phyloP scores from a whole-genome alignment of 2,888 invertebrate genomes.

The Spilarctia lutea region DNA sequence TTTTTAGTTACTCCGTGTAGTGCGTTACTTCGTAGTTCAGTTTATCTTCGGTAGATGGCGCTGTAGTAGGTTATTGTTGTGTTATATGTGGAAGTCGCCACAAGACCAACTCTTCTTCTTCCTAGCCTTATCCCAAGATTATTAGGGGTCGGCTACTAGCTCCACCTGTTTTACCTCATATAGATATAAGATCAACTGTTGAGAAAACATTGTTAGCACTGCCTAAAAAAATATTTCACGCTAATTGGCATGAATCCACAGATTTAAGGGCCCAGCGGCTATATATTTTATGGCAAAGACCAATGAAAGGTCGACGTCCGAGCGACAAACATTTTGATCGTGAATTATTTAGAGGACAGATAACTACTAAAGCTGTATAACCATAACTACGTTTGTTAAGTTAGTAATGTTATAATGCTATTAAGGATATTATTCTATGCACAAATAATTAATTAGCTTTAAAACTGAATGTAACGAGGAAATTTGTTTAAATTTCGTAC shows the following conservation, averaged over 20 bases:
- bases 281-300: conserved; percentile 42
- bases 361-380: neutral
- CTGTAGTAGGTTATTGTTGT: no score
- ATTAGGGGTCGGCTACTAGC: no score
- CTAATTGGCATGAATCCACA: conserved; percentile 1
- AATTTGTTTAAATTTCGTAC: neutral
- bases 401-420: neutral
- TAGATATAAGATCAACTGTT: no score
- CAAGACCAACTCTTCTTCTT: no score
- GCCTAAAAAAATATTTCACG: neutral
- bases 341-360: conserved; percentile 34
- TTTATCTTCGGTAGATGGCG: no score
- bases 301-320: conserved; percentile 39
- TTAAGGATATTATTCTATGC: neutral
- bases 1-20: no score
- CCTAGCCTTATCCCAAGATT: no score
- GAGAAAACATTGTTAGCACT: no score
- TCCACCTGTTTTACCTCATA: no score
- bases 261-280: conserved; percentile 25
- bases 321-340: conserved; percentile 34
- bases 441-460: neutral
- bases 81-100: no score
- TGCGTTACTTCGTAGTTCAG: no score
- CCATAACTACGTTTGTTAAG: neutral
- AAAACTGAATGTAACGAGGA: neutral